Conservation (phyloP, 2,888 invertebrate genomes). For the Cheilosia scutellata region DNA sequence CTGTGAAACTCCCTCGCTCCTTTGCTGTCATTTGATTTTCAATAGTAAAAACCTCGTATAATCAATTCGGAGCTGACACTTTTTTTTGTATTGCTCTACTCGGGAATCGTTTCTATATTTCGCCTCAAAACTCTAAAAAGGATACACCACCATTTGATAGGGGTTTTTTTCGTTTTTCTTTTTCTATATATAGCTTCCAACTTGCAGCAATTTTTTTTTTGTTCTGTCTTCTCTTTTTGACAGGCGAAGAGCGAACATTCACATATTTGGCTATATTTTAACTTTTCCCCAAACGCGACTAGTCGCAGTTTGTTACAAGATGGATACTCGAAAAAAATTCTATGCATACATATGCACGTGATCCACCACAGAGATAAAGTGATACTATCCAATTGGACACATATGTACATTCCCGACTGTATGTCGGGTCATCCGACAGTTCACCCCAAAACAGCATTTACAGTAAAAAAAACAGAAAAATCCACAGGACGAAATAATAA, state of each 20-base stretch:
- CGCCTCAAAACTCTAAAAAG: slow-evolving; percentile 37
- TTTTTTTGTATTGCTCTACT: slow-evolving; percentile 12
- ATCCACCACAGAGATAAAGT: slow-evolving; percentile 62
- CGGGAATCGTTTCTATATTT: slow-evolving; percentile 28
- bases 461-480: slow-evolving; percentile 4
- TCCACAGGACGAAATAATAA: slow-evolving; percentile 66
- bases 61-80: slow-evolving; percentile 67
- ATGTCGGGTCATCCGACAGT: slow-evolving; percentile 42
- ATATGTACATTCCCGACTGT: slow-evolving; percentile 33
- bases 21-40: slow-evolving; percentile 38
- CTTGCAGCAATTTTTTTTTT: not conserved
- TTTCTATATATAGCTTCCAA: not conserved
- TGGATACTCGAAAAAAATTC: slow-evolving; percentile 21
- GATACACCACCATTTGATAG: slow-evolving; percentile 27
- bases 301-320: slow-evolving; percentile 37
- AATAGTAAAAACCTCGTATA: slow-evolving; percentile 48
- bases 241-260: slow-evolving; percentile 37
- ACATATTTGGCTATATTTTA: slow-evolving; percentile 67
- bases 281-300: slow-evolving; percentile 37
- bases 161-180: not conserved
- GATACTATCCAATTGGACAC: slow-evolving; percentile 63
- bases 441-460: slow-evolving; percentile 31
- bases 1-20: not conserved
- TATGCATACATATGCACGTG: slow-evolving; percentile 8
- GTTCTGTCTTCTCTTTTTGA: slow-evolving; percentile 25